Percentiles rank a stretch among this genome's conserved stretches.
These are phyloP conservation scores for Onychorhynchus coronatus DNA, from an alignment of 2,113 vertebrate species.

Conservation along the genomic window DNA sequence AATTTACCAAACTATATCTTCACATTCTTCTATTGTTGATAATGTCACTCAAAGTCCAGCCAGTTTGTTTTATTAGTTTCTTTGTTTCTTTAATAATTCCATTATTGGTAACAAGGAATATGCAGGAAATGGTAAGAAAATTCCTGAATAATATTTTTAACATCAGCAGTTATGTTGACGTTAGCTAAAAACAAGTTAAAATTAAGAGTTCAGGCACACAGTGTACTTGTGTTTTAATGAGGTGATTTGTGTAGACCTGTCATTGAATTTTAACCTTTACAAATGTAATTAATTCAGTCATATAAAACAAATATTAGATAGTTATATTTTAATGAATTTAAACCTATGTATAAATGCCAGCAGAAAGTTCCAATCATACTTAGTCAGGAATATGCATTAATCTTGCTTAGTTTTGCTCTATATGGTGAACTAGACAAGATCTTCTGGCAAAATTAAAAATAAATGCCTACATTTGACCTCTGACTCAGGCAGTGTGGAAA, in stretches of 20 bases:
- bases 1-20: not conserved
- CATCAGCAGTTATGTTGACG: not conserved
- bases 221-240: constrained; percentile 55
- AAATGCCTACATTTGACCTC: constrained; percentile 74
- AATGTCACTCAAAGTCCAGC: not conserved
- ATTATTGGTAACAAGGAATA: not conserved
- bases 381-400: constrained; percentile 77
- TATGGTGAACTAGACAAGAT: constrained; percentile 70
- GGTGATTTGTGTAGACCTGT: constrained; percentile 51
- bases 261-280: constrained; percentile 67
- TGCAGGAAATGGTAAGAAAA: not conserved
- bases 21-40: not conserved
- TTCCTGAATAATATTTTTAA: not conserved
- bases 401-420: constrained; percentile 75
- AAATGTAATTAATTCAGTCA: constrained; percentile 68
- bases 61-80: not conserved
- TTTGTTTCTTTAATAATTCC: not conserved
- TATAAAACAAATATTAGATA: constrained; percentile 70
- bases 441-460: constrained; percentile 76
- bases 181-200: constrained; percentile 32
- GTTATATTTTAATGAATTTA: constrained; percentile 70
- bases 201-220: constrained; percentile 43
- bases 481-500: constrained; percentile 82
- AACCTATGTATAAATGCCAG: constrained; percentile 71
- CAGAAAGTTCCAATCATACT: constrained; percentile 80